These are phyloP conservation scores for Girardinichthys multiradiatus DNA, from an alignment of 2,113 vertebrate species.

Conservation along the genomic window DNA sequence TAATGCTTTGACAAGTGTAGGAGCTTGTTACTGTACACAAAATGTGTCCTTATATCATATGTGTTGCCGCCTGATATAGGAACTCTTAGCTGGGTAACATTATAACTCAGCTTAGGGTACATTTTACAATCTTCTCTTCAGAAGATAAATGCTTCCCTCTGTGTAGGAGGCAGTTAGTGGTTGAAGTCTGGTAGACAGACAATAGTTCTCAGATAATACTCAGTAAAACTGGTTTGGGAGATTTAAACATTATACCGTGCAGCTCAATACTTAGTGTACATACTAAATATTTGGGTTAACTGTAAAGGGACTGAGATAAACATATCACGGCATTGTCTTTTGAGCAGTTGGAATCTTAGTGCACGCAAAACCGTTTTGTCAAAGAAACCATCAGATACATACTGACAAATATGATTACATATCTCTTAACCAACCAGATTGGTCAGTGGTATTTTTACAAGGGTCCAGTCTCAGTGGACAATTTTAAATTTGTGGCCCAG, in stretches of 20 bases:
- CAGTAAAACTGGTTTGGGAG: background rate
- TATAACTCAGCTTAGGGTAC: background rate
- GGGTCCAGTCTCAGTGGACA: no score
- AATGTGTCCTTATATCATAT: background rate
- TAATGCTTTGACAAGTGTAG: conserved; percentile 11
- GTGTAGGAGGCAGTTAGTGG: background rate
- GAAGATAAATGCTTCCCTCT: background rate
- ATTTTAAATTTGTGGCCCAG: no score
- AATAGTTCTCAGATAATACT: background rate
- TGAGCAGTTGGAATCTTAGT: no score
- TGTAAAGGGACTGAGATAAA: no score
- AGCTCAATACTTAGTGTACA: background rate
- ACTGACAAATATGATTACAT: no score
- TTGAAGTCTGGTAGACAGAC: background rate
- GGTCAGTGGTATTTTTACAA: no score
- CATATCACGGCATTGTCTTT: no score
- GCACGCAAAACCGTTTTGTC: no score
- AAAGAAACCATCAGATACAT: no score
- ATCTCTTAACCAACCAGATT: no score
- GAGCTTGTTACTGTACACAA: conserved; percentile 13
- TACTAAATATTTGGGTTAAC: no score
- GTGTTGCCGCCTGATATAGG: background rate
- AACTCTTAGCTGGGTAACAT: background rate
- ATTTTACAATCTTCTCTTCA: background rate
- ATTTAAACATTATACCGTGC: background rate